These are phyloP conservation scores for Enteromius treurensis DNA, from an alignment of 2,797 vertebrate species.

Conservation along the genomic window DNA sequence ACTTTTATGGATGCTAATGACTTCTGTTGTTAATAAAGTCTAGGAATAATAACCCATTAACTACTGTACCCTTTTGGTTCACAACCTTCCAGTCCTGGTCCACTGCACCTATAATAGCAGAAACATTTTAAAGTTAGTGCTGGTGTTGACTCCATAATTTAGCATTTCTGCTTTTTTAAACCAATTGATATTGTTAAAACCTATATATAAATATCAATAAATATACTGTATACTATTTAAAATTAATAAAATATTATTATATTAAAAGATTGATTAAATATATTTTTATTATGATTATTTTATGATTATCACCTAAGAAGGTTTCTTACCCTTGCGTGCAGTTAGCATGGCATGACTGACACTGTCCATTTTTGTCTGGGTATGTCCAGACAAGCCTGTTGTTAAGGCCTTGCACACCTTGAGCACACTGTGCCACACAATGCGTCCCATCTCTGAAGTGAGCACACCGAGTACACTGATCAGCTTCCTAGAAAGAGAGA, in stretches of 20 bases:
- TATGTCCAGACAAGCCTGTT: conserved; percentile 86
- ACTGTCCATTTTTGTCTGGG: conserved; percentile 71
- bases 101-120: conserved; percentile 80
- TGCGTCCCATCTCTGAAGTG: conserved; percentile 84
- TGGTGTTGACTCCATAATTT: background rate
- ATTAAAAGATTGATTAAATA: background rate
- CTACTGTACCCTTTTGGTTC: conserved; percentile 66
- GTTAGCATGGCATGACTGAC: conserved; percentile 86
- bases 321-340: conserved; percentile 85
- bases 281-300: background rate
- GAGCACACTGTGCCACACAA: conserved; percentile 85
- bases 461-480: conserved; percentile 83
- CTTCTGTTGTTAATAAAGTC: background rate
- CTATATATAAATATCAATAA: background rate
- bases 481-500: conserved; percentile 76
- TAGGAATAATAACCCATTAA: conserved; percentile 46
- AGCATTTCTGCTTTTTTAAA: background rate
- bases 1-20: background rate
- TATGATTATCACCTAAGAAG: background rate
- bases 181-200: background rate
- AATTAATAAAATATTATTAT: background rate
- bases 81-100: conserved; percentile 84
- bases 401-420: conserved; percentile 79
- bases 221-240: background rate
- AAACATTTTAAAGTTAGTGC: background rate